These are phyloP conservation scores for Agapornis roseicollis DNA, from an alignment of 2,113 vertebrate genomes.

Conservation along the genomic window DNA sequence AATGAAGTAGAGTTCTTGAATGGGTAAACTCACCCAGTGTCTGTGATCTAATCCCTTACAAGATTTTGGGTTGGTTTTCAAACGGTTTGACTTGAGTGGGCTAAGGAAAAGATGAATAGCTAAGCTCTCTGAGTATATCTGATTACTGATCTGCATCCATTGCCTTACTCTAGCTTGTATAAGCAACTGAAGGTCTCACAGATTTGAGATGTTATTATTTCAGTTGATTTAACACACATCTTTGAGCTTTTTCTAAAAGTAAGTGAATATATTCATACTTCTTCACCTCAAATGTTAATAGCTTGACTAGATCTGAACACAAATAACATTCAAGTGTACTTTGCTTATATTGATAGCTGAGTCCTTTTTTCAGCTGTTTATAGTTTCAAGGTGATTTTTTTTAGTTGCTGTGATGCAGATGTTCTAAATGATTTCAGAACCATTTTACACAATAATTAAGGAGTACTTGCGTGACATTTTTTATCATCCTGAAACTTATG, in stretches of 20 bases:
- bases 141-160: background rate
- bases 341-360: background rate
- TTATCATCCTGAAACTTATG: background rate
- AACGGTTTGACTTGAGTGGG: background rate
- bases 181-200: background rate
- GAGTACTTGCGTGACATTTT: background rate
- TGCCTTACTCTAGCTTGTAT: background rate
- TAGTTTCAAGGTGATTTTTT: background rate
- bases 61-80: background rate
- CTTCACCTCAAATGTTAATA: background rate
- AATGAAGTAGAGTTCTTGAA: background rate
- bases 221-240: background rate
- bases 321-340: background rate
- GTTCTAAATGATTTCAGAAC: background rate
- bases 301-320: background rate
- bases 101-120: background rate
- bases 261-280: background rate
- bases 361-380: background rate
- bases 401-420: background rate
- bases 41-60: background rate
- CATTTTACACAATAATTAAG: background rate
- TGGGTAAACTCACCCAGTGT: accelerated
- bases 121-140: background rate
- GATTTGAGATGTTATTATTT: accelerated
- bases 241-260: background rate